Percentiles rank a stretch among this genome's conserved stretches.
phyloP scores from a whole-genome alignment of 1,140 invertebrate genomes.

The Zophobas morio region DNA sequence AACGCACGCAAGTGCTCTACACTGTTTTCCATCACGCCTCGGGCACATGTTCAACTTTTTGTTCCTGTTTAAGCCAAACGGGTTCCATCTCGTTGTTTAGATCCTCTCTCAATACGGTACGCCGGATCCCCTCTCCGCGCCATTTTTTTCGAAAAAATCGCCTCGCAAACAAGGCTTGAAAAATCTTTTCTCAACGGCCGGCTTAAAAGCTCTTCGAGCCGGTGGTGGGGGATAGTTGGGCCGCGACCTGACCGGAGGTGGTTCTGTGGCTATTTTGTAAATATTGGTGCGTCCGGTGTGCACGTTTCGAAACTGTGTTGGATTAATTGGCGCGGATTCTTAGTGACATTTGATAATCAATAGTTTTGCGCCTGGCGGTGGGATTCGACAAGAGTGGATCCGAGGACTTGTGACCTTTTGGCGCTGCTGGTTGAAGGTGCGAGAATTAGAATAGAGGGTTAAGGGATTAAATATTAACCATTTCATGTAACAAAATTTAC shows the following conservation, averaged over 20 bases:
- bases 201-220: conserved; percentile 40
- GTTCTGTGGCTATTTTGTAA: conserved; percentile 5
- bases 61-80: conserved; percentile 54
- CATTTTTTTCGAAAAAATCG: conserved; percentile 35
- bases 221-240: conserved; percentile 44
- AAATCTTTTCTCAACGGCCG: conserved; percentile 22
- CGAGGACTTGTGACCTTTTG: conserved; percentile 21
- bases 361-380: conserved; percentile 40
- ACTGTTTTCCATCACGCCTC: conserved; percentile 57
- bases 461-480: too few relatives aligned
- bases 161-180: conserved; percentile 28
- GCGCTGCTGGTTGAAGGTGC: conserved; percentile 2
- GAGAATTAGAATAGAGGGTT: too few relatives aligned
- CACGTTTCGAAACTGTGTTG: background rate
- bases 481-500: too few relatives aligned
- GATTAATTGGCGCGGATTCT: conserved; percentile 34
- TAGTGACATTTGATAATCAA: conserved; percentile 43
- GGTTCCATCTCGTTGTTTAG: conserved; percentile 56
- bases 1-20: conserved; percentile 46
- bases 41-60: conserved; percentile 54
- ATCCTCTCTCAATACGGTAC: conserved; percentile 33
- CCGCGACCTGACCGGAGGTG: conserved; percentile 25
- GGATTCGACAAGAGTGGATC: conserved; percentile 27
- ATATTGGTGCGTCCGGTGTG: background rate
- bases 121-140: background rate